Evolutionary conservation across 2,113 vertebrate genomes (phyloP), one percentile per base, ranked within the genome.

Genomic region (Trichechus manatus): DNA sequence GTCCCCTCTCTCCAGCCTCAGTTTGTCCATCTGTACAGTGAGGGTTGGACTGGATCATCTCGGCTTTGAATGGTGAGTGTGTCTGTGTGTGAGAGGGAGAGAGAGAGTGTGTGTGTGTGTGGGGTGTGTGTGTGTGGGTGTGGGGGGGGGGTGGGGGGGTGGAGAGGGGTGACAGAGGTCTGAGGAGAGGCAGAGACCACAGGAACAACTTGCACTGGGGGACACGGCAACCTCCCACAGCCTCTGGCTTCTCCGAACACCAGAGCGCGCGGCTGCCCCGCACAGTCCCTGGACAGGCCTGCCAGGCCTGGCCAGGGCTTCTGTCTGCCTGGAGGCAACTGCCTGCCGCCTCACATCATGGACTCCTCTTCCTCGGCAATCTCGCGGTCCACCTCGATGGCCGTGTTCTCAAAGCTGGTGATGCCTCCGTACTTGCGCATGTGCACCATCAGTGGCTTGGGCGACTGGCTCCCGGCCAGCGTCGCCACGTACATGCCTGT

Each of bases 361-460:
- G 98, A 98, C 63, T 98, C 98, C 59, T 99, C 98, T 8, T 99
- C 99, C 78, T 99, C 98, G 6, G 99, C 99, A 0, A 99, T 99
- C 97, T 99, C 99, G 0, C 97, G 98, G 97, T 99, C 99, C 97
- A 99, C 98, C 96, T 99, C 98, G 0, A 99, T 98, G 93, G 99
- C 99, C 0, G 98, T 98, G 94, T 99, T 99, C 98, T 99, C 99
- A 0, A 98, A 99, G 98, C 99, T 99, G 98, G 99, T 99, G 97
- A 99, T 98, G 81, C 99, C 99, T 3, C 99, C 99, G 0, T 99
- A 99, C 92, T 98, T 99, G 91, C 99, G 6, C 99, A 99, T 99
- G 94, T 99, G 99, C 15, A 99, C 99, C 99, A 99, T 99, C 97
- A 99, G 97, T 0, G 99, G 99, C 50, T 98, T 99, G 83, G 99